Evolutionary conservation across 1,140 invertebrate genomes (phyloP), one percentile per base, ranked within the genome.

Genomic region (Heliconius hewitsoni): DNA sequence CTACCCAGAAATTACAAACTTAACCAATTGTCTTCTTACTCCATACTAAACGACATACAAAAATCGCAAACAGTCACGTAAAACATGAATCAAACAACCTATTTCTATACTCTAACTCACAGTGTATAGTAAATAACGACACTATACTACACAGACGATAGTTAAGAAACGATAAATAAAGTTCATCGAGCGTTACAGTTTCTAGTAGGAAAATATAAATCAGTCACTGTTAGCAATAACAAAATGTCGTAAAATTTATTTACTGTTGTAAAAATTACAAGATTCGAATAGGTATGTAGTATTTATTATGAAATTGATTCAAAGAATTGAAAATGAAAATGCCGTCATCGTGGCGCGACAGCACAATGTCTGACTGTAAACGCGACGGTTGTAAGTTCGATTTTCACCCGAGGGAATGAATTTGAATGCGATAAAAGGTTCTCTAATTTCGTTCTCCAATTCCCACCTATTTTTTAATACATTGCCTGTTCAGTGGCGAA

Each of bases 161-260:
- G 60, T 66, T 66, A 66, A 66, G 23, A 66, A 66, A 66, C 60
- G 60, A 66, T 66, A 66, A 66, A 66, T 66, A 66, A 66, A 66
- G 60, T 66, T 27, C 60, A 66, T 66, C 60, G 60, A 27, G 60
- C 60, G 60, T 66, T 66, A 66, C 60, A 66, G 60, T 66, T 66
- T 66, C 23, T 66, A 13, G 23, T 30, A 30, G 13, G 23, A 66
- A 66, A 66, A 66, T 66, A 66, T 66, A 66, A 66, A 66, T 66
- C 60, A 66, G 60, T 66, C 60, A 66, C 9, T 27, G 60, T 66
- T 66, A 27, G 23, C 60, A 66, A 66, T 66, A 57, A 66, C 60
- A 66, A 27, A 30, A 66, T 66, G 27, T 66, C 60, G 60, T 66
- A 66, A 66, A 66, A 66, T 9, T 3, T 66, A 66, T 66, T 66